Evolutionary conservation across 2,797 vertebrate genomes (phyloP).

Genomic region (Glossophaga mutica): DNA sequence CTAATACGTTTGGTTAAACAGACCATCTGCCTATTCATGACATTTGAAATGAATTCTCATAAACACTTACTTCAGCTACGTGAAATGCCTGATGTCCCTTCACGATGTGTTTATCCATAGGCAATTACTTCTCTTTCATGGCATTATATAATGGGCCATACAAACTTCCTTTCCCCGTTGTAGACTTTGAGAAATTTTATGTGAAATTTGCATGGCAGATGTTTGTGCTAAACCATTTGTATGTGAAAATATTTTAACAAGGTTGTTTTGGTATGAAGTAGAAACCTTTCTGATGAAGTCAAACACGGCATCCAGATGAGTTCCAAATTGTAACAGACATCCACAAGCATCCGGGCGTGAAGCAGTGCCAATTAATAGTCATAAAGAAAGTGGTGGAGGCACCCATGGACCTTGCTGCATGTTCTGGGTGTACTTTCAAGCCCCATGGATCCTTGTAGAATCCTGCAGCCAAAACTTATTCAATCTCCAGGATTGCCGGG

Average conservation of each 20-base stretch:
- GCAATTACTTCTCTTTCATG: neutral
- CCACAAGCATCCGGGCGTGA: neutral
- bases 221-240: neutral
- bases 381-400: neutral
- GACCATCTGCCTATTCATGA: slow-evolving; percentile 80
- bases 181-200: slow-evolving; percentile 27
- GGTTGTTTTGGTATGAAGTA: neutral
- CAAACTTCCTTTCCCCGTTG: neutral
- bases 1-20: slow-evolving; percentile 79
- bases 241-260: neutral
- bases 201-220: slow-evolving; percentile 18
- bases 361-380: neutral
- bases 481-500: neutral
- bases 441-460: neutral
- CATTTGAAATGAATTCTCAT: slow-evolving; percentile 73
- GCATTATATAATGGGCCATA: neutral
- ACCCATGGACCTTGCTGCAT: too few relatives aligned
- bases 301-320: neutral
- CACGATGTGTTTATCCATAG: neutral
- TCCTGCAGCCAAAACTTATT: neutral
- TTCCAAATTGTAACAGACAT: neutral
- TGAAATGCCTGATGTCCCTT: slow-evolving; percentile 70
- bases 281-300: neutral
- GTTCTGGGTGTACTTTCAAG: neutral
- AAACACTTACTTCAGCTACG: slow-evolving; percentile 69